Conservation (phyloP, 2,888 invertebrate species). For the Apodemia duryi region DNA sequence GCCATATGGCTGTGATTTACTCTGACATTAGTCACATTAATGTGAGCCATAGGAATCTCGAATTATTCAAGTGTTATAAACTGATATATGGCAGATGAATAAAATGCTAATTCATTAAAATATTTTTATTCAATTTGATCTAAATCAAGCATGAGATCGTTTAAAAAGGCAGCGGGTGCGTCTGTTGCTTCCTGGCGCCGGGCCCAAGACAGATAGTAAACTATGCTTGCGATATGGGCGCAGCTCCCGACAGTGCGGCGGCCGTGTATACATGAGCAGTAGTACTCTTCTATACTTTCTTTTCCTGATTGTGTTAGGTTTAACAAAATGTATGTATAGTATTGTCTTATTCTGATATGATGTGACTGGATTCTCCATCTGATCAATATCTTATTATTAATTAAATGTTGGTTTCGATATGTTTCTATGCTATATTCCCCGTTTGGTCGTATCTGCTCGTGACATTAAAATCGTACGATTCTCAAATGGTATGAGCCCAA, state of each 20-base stretch:
- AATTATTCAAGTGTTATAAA: conserved; percentile 16
- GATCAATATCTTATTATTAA: conserved; percentile 23
- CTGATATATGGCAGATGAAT: not conserved
- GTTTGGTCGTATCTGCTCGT: not conserved
- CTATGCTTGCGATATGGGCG: conserved; percentile 15
- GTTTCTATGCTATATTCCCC: not conserved
- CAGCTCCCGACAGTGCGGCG: conserved; percentile 12
- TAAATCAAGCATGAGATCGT: not conserved
- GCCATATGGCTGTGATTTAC: conserved; percentile 12
- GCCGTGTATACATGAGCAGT: conserved; percentile 17
- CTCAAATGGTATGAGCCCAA: not conserved
- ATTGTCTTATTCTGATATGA: conserved; percentile 18
- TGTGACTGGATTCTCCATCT: conserved; percentile 23
- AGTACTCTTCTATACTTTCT: conserved; percentile 18
- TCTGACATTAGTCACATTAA: conserved; percentile 15
- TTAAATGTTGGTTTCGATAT: not conserved
- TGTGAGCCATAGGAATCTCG: not conserved
- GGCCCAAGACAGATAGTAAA: conserved; percentile 14
- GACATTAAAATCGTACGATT: not conserved
- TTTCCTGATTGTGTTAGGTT: conserved; percentile 20
- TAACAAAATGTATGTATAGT: conserved; percentile 24
- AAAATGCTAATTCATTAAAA: conserved; percentile 16
- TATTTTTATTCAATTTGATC: conserved; percentile 12
- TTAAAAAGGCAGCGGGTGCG: conserved; percentile 9
- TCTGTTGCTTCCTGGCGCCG: conserved; percentile 7